These are phyloP conservation scores for Hydroisotoma schaefferi DNA, from an alignment of 2,888 invertebrate genomes.

Conservation along the genomic window DNA sequence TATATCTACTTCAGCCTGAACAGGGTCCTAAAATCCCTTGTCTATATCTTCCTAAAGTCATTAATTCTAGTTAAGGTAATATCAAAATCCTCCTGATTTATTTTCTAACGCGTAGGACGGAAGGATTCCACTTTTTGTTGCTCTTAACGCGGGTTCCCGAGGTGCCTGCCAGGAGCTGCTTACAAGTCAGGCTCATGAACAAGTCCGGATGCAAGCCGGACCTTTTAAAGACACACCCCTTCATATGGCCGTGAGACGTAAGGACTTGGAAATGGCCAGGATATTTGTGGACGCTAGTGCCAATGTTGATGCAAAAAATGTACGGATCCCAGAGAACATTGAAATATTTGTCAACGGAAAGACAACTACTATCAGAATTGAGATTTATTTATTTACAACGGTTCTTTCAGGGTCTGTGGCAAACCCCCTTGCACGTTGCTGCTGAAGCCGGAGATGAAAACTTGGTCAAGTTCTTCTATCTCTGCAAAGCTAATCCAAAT, in stretches of 20 bases:
- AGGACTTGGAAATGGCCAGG: conserved; percentile 88
- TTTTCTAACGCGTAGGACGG: conserved; percentile 24
- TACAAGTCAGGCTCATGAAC: conserved; percentile 79
- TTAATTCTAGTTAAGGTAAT: too few species aligned
- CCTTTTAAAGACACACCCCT: conserved; percentile 84
- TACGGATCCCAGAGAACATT: conserved; percentile 51
- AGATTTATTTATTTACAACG: not conserved
- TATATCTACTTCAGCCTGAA: too few species aligned
- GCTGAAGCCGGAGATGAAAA: conserved; percentile 94
- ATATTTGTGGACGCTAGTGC: conserved; percentile 91
- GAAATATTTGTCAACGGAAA: not conserved
- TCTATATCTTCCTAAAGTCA: too few species aligned
- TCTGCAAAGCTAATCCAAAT: conserved; percentile 89
- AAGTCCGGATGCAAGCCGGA: conserved; percentile 58
- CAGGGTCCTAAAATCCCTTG: too few species aligned
- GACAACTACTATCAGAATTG: not conserved
- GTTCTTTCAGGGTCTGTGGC: conserved; percentile 69
- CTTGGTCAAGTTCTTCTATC: conserved; percentile 91
- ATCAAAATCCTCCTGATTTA: not conserved
- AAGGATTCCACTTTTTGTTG: conserved; percentile 83
- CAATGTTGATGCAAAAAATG: conserved; percentile 84
- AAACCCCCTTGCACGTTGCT: conserved; percentile 87
- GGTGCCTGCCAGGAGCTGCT: conserved; percentile 92
- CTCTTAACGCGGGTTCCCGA: conserved; percentile 92
- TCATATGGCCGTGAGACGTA: conserved; percentile 87